These are phyloP conservation scores for Diglossa brunneiventris DNA, from an alignment of 2,113 vertebrate species.

Conservation along the genomic window DNA sequence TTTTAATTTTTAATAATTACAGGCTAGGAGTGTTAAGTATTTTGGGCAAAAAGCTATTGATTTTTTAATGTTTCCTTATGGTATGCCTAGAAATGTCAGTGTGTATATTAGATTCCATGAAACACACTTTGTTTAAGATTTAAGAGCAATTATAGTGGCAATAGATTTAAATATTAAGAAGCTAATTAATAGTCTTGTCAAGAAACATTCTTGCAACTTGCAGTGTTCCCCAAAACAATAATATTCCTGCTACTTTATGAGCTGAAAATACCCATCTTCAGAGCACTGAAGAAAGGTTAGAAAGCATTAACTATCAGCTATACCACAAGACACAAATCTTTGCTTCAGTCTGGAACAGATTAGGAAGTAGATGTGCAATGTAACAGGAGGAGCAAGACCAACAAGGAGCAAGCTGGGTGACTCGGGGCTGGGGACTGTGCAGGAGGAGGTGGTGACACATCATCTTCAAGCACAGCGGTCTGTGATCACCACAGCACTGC, in stretches of 20 bases:
- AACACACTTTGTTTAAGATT: not conserved
- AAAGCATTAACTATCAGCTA: not conserved
- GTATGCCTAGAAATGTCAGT: not conserved
- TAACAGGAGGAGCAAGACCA: not conserved
- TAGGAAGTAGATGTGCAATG: not conserved
- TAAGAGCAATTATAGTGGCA: not conserved
- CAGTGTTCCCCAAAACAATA: not conserved
- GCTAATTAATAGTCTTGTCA: not conserved
- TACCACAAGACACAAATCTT: not conserved
- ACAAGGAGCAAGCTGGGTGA: not conserved
- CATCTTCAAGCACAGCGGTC: not conserved
- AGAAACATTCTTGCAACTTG: not conserved
- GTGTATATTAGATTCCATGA: not conserved
- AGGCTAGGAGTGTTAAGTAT: not conserved
- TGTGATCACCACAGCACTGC: not conserved
- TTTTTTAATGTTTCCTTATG: not conserved
- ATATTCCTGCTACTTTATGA: not conserved
- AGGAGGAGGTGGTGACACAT: not conserved
- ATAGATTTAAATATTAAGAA: not conserved
- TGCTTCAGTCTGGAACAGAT: not conserved
- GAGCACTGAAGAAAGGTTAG: not conserved
- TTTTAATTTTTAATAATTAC: not conserved
- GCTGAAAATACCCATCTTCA: not conserved
- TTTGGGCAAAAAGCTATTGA: fast-evolving
- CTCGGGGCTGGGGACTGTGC: not conserved